Percentiles rank a stretch among this genome's conserved stretches.
Evolutionary conservation across 2,797 vertebrate genomes (phyloP).

Genomic region (Pyrocephalus nanus): DNA sequence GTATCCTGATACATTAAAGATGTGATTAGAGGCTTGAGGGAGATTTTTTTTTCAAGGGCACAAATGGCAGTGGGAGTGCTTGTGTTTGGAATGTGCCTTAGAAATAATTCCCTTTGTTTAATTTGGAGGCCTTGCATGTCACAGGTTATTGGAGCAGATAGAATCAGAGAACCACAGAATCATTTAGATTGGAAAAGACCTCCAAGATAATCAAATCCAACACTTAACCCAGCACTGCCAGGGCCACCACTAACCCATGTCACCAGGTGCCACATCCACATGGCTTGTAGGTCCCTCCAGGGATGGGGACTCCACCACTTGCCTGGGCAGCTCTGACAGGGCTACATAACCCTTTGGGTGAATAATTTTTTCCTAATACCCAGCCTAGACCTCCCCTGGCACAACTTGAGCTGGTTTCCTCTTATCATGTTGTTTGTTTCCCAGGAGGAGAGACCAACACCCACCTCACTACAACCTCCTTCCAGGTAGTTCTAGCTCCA

Average conservation of each 20-base stretch:
- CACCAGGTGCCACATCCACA: not conserved
- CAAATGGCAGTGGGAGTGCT: not conserved
- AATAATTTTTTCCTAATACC: not conserved
- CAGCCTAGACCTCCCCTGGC: not conserved
- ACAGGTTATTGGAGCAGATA: not conserved
- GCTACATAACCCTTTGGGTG: not conserved
- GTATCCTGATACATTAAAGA: not conserved
- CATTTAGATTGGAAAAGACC: not conserved
- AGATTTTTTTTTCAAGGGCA: not conserved
- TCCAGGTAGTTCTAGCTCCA: not conserved
- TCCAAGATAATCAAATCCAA: rapidly evolving
- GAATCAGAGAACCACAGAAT: not conserved
- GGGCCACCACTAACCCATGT: not conserved
- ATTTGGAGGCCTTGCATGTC: not conserved
- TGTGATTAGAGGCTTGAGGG: not conserved
- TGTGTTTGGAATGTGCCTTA: not conserved
- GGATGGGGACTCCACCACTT: not conserved
- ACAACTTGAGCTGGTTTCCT: not conserved
- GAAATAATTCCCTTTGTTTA: not conserved
- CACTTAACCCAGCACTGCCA: not conserved
- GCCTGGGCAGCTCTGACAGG: not conserved
- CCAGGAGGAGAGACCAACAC: rapidly evolving
- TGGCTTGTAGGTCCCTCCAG: not conserved
- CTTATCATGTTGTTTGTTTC: not conserved
- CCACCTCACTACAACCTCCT: not conserved